phyloP scores from a whole-genome alignment of 1,140 invertebrate genomes.

The Vanessa atalanta region DNA sequence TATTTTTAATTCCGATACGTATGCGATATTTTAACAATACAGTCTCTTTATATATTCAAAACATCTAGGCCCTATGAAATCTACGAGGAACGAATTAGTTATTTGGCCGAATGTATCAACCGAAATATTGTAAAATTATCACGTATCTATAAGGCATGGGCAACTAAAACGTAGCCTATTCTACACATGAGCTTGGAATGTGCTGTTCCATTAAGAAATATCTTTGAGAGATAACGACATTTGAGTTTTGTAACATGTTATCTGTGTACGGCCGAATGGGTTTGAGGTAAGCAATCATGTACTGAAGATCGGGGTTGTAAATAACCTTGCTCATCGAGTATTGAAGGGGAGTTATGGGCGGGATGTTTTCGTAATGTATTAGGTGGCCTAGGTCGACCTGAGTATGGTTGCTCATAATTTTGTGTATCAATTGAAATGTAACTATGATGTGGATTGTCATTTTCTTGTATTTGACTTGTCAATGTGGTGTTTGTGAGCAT shows the following conservation, averaged over 20 bases:
- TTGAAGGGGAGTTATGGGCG: constrained; percentile 66
- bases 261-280: constrained; percentile 73
- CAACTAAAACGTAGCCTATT: constrained; percentile 65
- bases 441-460: constrained; percentile 77
- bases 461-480: constrained; percentile 77
- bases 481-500: constrained; percentile 78
- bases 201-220: constrained; percentile 74
- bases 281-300: constrained; percentile 76
- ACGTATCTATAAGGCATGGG: constrained; percentile 70
- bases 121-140: constrained; percentile 55
- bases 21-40: constrained; percentile 55
- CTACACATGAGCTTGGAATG: constrained; percentile 77
- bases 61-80: constrained; percentile 45
- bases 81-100: constrained; percentile 52
- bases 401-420: constrained; percentile 78
- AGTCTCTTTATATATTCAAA: constrained; percentile 60
- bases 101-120: constrained; percentile 55
- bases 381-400: constrained; percentile 68
- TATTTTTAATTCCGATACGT: constrained; percentile 50
- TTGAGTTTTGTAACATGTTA: constrained; percentile 61
- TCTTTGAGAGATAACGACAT: constrained; percentile 65
- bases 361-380: constrained; percentile 71
- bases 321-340: constrained; percentile 79
- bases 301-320: constrained; percentile 77
- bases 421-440: constrained; percentile 80